These are phyloP conservation scores for Chrysolina oricalcia DNA, from an alignment of 2,888 invertebrate genomes.

Conservation along the genomic window DNA sequence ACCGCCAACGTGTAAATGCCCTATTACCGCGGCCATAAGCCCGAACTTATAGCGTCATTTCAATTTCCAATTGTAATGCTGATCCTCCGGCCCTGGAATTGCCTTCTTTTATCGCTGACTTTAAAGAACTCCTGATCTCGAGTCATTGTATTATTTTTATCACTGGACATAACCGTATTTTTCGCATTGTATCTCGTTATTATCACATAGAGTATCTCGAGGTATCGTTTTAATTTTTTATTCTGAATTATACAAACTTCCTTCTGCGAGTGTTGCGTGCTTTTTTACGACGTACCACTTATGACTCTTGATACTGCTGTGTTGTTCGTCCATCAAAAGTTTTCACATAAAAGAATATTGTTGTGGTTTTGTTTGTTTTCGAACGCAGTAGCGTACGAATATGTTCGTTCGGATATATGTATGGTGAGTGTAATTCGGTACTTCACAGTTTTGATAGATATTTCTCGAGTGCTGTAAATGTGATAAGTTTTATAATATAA, in stretches of 20 bases:
- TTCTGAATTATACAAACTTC: slow-evolving; percentile 47
- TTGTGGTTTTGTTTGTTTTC: slow-evolving; percentile 6
- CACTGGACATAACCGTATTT: slow-evolving; percentile 52
- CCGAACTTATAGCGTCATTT: slow-evolving; percentile 69
- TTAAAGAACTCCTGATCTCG: slow-evolving; percentile 60
- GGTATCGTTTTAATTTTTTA: slow-evolving; percentile 49
- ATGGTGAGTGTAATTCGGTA: too few species aligned
- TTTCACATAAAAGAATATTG: slow-evolving; percentile 13
- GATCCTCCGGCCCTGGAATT: slow-evolving; percentile 60
- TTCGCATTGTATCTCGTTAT: slow-evolving; percentile 43
- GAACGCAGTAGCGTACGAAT: not conserved
- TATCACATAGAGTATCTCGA: slow-evolving; percentile 45
- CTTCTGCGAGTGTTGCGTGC: slow-evolving; percentile 9
- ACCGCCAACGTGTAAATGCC: slow-evolving; percentile 70
- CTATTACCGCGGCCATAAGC: slow-evolving; percentile 69
- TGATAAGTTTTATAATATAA: too few species aligned
- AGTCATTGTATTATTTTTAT: slow-evolving; percentile 57
- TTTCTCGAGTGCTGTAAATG: too few species aligned
- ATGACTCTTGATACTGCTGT: slow-evolving; percentile 19
- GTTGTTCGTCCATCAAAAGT: slow-evolving; percentile 21
- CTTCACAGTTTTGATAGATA: too few species aligned
- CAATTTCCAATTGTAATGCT: slow-evolving; percentile 71
- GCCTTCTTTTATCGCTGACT: slow-evolving; percentile 60
- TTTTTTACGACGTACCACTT: slow-evolving; percentile 26
- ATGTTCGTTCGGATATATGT: not conserved